Base-by-base conservation (phyloP, 2,113 vertebrate species). In the Tenebrosternarchus preto region DNA sequence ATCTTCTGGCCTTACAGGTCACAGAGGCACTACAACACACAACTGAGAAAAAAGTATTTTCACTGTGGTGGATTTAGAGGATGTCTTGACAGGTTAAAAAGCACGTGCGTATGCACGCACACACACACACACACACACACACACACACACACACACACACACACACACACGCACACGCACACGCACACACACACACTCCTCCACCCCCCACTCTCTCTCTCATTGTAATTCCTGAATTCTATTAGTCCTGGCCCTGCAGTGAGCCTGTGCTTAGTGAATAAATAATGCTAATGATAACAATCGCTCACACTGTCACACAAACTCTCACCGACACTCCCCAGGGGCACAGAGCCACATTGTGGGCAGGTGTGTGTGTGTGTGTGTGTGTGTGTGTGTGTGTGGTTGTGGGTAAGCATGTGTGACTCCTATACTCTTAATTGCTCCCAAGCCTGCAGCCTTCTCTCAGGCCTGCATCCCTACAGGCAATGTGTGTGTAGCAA, bases 201-300 rank as follows among this genome's bases (percentile, higher is more conserved):
- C 43, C 11, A 4, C 11, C 43, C 11, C 43, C 11, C 43, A 79
- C 73, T 53, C 50, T 43, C 79, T 64, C 29, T 9, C 88, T 91
- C 91, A 90, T 91, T 91, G 91, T 88, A 87, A 92, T 92, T 88
- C 85, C 69, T 85, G 87, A 92, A 92, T 91, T 88, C 86, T 90
- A 92, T 94, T 92, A 92, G 86, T 82, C 83, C 86, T 87, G 88
- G 91, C 91, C 91, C 92, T 86, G 87, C 87, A 92, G 92, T 90
- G 85, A 88, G 90, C 90, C 91, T 88, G 88, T 90, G 92, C 90
- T 93, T 92, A 91, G 90, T 90, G 90, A 93, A 93, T 93, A 93
- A 93, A 93, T 93, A 93, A 93, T 92, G 90, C 88, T 94, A 93
- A 94, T 93, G 92, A 94, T 91, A 90, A 94, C 90, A 92, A 93